Percentiles rank a stretch among this genome's conserved stretches.
These are phyloP conservation scores for Pollenia griseotomentosa DNA, from an alignment of 2,888 invertebrate genomes.

Conservation along the genomic window DNA sequence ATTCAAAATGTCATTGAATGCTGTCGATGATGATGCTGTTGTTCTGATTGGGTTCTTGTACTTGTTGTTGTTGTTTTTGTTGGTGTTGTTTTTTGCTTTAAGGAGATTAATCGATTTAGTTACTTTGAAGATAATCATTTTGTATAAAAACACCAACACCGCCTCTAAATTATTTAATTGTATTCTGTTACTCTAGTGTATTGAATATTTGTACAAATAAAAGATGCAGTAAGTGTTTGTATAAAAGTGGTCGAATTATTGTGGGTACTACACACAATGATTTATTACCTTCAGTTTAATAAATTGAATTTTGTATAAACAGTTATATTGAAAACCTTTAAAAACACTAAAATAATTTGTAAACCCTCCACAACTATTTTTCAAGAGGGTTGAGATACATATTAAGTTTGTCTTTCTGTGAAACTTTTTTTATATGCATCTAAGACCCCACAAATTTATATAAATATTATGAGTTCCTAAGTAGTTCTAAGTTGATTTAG, in stretches of 20 bases:
- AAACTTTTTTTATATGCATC: too few species aligned
- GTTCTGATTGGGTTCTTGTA: not conserved
- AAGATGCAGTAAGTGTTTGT: not conserved
- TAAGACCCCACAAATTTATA: too few species aligned
- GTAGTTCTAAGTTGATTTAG: too few species aligned
- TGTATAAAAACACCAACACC: conserved; percentile 67
- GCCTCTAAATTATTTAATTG: conserved; percentile 70
- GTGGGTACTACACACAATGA: too few species aligned
- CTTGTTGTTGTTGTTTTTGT: conserved; percentile 2
- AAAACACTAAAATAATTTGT: too few species aligned
- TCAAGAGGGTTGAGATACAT: too few species aligned
- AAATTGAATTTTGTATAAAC: too few species aligned
- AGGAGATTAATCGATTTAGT: conserved; percentile 71
- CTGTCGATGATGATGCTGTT: conserved; percentile 25
- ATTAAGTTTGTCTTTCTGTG: too few species aligned
- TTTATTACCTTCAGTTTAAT: too few species aligned
- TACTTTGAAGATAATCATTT: conserved; percentile 61
- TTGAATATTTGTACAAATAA: not conserved
- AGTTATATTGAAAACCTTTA: too few species aligned
- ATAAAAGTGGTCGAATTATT: not conserved
- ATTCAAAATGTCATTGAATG: conserved; percentile 69
- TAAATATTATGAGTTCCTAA: too few species aligned
- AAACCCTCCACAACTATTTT: too few species aligned
- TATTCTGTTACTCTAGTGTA: not conserved
- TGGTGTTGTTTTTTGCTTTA: conserved; percentile 28